Conservation (phyloP, 2,888 invertebrate species). For the Platypus cylindrus region DNA sequence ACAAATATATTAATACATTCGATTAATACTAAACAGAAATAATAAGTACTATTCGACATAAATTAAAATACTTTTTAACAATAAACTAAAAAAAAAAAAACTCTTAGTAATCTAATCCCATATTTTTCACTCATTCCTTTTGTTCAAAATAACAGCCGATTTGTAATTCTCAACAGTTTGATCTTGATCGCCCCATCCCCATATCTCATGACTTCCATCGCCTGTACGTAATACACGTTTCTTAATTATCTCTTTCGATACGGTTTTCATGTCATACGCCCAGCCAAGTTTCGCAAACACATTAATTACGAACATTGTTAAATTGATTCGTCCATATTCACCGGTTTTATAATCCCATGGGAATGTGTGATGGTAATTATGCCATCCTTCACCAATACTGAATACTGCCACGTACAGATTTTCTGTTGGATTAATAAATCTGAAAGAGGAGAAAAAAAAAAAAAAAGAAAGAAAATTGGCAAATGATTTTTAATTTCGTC, state of each 20-base stretch:
- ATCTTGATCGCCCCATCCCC: slow-evolving; percentile 71
- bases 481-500: too few species aligned
- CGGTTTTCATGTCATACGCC: slow-evolving; percentile 79
- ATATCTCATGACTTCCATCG: slow-evolving; percentile 38
- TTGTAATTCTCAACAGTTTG: slow-evolving; percentile 34
- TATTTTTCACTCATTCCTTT: slow-evolving; percentile 16
- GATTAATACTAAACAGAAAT: too few species aligned
- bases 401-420: slow-evolving; percentile 54
- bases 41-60: too few species aligned
- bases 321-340: slow-evolving; percentile 56
- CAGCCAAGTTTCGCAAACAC: slow-evolving; percentile 71
- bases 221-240: slow-evolving; percentile 45
- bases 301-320: slow-evolving; percentile 67
- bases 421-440: slow-evolving; percentile 58
- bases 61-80: too few species aligned
- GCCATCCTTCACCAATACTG: slow-evolving; percentile 70
- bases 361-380: slow-evolving; percentile 79
- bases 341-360: slow-evolving; percentile 79
- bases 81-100: too few species aligned
- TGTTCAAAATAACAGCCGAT: slow-evolving; percentile 27
- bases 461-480: too few species aligned
- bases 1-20: too few species aligned
- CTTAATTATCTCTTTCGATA: slow-evolving; percentile 53
- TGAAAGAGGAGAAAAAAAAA: too few species aligned
- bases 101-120: too few species aligned